These are phyloP conservation scores for Melanophora roralis DNA, from an alignment of 2,888 invertebrate species.

Conservation along the genomic window DNA sequence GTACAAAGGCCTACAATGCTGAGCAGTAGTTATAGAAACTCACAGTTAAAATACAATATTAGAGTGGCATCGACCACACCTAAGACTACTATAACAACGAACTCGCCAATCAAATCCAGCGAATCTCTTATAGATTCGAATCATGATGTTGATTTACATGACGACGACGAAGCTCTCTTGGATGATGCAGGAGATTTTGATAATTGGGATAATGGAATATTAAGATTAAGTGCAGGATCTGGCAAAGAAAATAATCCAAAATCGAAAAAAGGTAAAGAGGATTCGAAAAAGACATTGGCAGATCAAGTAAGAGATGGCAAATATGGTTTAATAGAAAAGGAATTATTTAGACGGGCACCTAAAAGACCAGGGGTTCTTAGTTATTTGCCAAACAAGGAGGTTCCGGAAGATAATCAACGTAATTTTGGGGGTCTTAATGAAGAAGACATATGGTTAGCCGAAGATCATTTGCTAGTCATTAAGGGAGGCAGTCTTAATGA, in stretches of 20 bases:
- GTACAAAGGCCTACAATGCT: conserved; percentile 64
- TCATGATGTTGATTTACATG: conserved; percentile 63
- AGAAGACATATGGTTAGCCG: conserved; percentile 93
- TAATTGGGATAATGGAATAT: conserved; percentile 83
- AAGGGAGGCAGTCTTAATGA: conserved; percentile 85
- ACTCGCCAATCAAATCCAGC: conserved; percentile 22
- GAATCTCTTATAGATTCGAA: conserved; percentile 17
- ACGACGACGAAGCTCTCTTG: conserved; percentile 74
- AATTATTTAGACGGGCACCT: conserved; percentile 84
- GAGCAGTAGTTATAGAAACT: conserved; percentile 69
- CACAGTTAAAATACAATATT: conserved; percentile 46
- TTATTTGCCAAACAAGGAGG: conserved; percentile 88
- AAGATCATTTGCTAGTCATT: conserved; percentile 90
- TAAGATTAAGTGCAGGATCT: conserved; percentile 84
- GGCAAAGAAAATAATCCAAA: conserved; percentile 79
- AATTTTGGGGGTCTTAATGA: conserved; percentile 89
- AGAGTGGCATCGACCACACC: conserved; percentile 52
- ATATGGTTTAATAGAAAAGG: conserved; percentile 91
- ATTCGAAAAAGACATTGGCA: conserved; percentile 89
- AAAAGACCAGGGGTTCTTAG: conserved; percentile 89
- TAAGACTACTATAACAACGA: background rate
- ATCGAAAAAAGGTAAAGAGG: conserved; percentile 79
- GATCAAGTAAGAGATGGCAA: conserved; percentile 94
- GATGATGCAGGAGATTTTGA: conserved; percentile 75
- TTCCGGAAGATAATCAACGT: conserved; percentile 87